A percentile compares a stretch with the other conserved stretches of the same genome.
phyloP scores from a whole-genome alignment of 1,140 invertebrate genomes.

The Euura lappo region DNA sequence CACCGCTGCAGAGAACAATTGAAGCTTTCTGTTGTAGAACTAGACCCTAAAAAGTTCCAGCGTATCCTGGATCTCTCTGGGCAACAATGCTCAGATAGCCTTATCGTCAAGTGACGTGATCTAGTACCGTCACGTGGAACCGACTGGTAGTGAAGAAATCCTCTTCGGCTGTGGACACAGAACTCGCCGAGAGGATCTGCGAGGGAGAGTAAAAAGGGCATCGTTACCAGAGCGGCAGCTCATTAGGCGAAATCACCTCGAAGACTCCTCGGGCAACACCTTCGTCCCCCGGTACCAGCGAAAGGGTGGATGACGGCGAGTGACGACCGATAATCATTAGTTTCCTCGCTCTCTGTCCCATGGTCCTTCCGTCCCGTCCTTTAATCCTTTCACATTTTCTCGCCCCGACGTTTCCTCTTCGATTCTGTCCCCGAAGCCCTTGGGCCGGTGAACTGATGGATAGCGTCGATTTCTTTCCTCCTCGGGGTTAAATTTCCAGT shows the following conservation, averaged over 20 bases:
- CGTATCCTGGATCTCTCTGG: not conserved
- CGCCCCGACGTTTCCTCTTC: not conserved
- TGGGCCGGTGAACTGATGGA: not conserved
- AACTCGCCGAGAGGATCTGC: constrained; percentile 31
- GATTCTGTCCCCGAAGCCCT: no score
- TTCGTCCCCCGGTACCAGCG: constrained; percentile 19
- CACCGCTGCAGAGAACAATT: not conserved
- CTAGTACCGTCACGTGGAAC: not conserved
- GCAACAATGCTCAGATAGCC: not conserved
- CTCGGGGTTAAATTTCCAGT: not conserved
- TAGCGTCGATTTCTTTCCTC: not conserved
- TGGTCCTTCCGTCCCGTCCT: not conserved
- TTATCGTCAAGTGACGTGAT: not conserved
- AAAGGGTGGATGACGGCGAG: constrained; percentile 8
- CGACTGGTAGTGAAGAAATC: not conserved
- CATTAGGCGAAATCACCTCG: constrained; percentile 46
- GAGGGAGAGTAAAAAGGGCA: constrained; percentile 38
- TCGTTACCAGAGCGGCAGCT: constrained; percentile 40
- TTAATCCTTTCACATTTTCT: constrained; percentile 4
- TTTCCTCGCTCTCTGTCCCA: constrained; percentile 16
- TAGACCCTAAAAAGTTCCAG: not conserved
- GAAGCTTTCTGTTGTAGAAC: not conserved
- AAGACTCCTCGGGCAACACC: constrained; percentile 41
- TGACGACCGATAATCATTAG: constrained; percentile 42
- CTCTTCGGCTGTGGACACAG: not conserved